These are phyloP conservation scores for Acanthosepion lycidas DNA, from an alignment of 2,888 invertebrate genomes.

Conservation along the genomic window DNA sequence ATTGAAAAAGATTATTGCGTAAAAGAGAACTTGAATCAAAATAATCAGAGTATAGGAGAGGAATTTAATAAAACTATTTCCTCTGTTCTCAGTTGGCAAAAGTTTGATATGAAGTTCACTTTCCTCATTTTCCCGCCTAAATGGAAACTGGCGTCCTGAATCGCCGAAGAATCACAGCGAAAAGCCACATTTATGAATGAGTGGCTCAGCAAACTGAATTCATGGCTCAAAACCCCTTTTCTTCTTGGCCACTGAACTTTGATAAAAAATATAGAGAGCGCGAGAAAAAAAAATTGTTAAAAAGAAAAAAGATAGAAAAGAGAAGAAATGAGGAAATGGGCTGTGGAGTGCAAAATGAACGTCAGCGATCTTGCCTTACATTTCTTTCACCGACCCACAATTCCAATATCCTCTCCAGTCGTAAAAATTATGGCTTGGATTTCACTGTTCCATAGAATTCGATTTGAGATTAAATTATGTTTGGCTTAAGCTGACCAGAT, in stretches of 20 bases:
- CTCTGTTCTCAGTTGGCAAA: background rate
- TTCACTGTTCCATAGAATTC: slow-evolving; percentile 23
- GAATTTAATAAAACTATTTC: background rate
- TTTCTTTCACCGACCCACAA: background rate
- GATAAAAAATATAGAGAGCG: background rate
- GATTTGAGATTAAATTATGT: slow-evolving; percentile 23
- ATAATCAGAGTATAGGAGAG: background rate
- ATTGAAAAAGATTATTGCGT: too few relatives aligned
- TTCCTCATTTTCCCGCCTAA: background rate
- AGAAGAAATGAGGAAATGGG: background rate
- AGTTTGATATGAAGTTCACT: background rate
- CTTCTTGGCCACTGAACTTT: slow-evolving; percentile 33
- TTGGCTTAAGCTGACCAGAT: slow-evolving; percentile 33
- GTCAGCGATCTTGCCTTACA: background rate
- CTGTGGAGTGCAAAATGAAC: background rate
- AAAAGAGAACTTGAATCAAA: background rate
- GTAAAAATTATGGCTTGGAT: slow-evolving; percentile 23
- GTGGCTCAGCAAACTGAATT: background rate
- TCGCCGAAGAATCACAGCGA: background rate
- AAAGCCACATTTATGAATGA: background rate
- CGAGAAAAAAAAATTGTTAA: background rate
- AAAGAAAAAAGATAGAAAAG: background rate
- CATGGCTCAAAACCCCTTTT: background rate
- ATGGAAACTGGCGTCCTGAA: background rate
- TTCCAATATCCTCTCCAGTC: slow-evolving; percentile 15